These are phyloP conservation scores for Polyommatus icarus DNA, from an alignment of 2,888 invertebrate species.

Conservation along the genomic window DNA sequence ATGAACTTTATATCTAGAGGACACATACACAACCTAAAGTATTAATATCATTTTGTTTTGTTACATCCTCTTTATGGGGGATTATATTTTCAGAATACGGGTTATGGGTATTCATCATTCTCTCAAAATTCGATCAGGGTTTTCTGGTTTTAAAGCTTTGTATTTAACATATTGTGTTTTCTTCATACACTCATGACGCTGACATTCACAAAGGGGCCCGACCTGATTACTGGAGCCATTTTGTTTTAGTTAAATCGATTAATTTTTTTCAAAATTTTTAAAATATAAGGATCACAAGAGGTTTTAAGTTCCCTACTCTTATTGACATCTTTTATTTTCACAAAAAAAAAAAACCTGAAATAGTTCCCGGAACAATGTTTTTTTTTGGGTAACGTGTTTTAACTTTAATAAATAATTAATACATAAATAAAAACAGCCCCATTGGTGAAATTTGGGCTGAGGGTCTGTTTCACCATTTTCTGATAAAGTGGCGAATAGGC, in stretches of 20 bases:
- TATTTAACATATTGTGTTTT: not conserved
- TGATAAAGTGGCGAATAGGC: too few species aligned
- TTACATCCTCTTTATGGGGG: too few species aligned
- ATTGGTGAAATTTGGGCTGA: too few species aligned
- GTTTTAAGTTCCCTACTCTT: not conserved
- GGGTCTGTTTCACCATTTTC: too few species aligned
- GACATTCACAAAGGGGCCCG: not conserved
- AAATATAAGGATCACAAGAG: not conserved
- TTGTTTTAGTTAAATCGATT: not conserved
- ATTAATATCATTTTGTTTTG: too few species aligned
- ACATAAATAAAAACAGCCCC: too few species aligned
- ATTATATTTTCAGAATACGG: not conserved
- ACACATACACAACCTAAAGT: too few species aligned
- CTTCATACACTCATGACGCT: slow-evolving; percentile 2
- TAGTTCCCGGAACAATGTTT: too few species aligned
- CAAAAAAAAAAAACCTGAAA: not conserved
- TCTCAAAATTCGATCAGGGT: not conserved
- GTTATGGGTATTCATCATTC: not conserved
- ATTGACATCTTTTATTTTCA: not conserved
- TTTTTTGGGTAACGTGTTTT: too few species aligned
- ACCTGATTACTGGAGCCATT: slow-evolving; percentile 6
- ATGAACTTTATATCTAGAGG: too few species aligned
- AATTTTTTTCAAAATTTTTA: not conserved
- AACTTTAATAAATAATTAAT: too few species aligned
- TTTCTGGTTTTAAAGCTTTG: slow-evolving; percentile 3